phyloP scores from a whole-genome alignment of 2,797 vertebrate genomes.

The Clamator glandarius region DNA sequence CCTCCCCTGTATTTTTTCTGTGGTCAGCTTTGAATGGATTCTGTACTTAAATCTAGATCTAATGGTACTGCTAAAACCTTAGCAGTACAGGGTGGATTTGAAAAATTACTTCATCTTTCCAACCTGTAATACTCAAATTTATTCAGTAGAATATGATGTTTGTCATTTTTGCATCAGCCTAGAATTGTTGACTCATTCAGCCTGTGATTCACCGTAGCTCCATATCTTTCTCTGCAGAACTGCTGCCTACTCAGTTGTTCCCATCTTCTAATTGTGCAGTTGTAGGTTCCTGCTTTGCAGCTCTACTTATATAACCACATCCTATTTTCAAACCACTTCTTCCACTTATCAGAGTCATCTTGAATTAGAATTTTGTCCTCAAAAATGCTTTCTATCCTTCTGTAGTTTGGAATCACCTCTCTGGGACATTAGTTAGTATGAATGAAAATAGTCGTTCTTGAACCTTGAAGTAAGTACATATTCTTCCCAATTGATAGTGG shows the following conservation, averaged over 20 bases:
- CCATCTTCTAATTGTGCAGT: conserved; percentile 55
- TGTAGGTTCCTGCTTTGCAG: conserved; percentile 60
- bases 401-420: not conserved
- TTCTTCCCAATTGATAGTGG: not conserved
- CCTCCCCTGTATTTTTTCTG: not conserved
- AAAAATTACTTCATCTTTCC: not conserved
- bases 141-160: conserved; percentile 15
- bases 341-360: conserved; percentile 2
- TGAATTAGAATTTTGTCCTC: not conserved
- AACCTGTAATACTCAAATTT: not conserved
- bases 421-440: not conserved
- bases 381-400: not conserved
- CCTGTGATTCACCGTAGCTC: conserved; percentile 58
- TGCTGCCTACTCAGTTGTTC: conserved; percentile 71
- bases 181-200: conserved; percentile 65
- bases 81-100: not conserved
- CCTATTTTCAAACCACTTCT: conserved; percentile 45
- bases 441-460: not conserved
- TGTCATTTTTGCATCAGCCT: conserved; percentile 38
- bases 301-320: conserved; percentile 60
- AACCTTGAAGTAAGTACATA: not conserved
- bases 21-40: not conserved
- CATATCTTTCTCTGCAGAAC: conserved; percentile 15
- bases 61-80: not conserved
- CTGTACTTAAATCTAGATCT: not conserved